Base-by-base conservation (phyloP, 2,888 invertebrate species). In the Yponomeuta evonymella region DNA sequence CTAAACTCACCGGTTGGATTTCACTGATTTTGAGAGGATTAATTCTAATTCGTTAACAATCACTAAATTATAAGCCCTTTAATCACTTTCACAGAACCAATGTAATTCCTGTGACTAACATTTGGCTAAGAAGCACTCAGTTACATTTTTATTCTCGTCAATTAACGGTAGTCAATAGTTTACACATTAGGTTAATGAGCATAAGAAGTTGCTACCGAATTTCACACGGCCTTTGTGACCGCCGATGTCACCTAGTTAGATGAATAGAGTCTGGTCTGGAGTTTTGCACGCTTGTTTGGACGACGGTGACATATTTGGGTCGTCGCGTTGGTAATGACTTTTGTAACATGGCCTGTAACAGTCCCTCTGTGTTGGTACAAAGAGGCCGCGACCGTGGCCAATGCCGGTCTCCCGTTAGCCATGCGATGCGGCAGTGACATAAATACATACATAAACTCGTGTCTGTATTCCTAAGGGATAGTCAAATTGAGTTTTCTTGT, bases 91-190 rank as follows among this genome's bases (percentile, higher is more conserved):
- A 86, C 80, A 80, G 76, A 80, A 84, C 85, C 85, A 83, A 81
- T 79, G 81, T 82, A 81, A 84, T 86, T 87, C 88, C 82, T 88
- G 91, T 90, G 89, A 92, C 93, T 91, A 91, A 90, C 91, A 81
- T 81, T 77, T 85, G 86, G 88, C 43, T 36, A n/a, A 69, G 51
- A 58, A 43, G 64, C 70, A 64, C 70, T 33, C 62, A 62, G 70
- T 68, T 63, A 36, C 63, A 62, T 62, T 15, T 30, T 23, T 58
- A 30, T 66, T 66, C 10, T 67, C 1, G 64, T 64, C 15, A 51
- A 64, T 64, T 65, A n/a, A 43, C 43, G 66, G 66, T 66, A 66
- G 43, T 23, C 63, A 6, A 29, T 36, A 70, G 48, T 69, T 51
- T 48, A 48, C 23, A 29, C 12, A 12, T 23, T 69, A 67, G 67